Evolutionary conservation across 2,888 invertebrate species (phyloP).

Genomic region (Cheilosia vernalis): DNA sequence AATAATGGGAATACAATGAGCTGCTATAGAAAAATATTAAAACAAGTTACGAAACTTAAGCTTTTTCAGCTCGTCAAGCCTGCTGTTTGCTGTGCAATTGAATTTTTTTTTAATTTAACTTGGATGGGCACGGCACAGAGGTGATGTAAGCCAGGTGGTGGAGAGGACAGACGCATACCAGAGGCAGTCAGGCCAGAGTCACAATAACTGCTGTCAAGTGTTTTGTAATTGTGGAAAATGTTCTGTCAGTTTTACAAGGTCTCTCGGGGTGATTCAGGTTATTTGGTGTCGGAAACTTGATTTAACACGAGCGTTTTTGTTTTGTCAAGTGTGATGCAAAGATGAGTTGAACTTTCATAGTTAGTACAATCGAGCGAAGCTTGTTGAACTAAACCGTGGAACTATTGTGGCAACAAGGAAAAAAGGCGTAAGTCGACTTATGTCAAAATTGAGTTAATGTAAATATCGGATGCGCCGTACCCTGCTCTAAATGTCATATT

Average conservation of each 20-base stretch:
- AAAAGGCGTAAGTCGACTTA: no score
- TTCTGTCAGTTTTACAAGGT: conserved; percentile 51
- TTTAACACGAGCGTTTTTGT: background rate
- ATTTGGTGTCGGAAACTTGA: conserved; percentile 1
- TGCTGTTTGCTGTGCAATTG: conserved; percentile 62
- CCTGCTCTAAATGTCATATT: no score
- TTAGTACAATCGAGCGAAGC: no score
- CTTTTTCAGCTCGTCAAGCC: conserved; percentile 11
- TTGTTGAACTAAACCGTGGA: no score
- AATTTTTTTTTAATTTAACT: conserved; percentile 49
- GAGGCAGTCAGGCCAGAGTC: conserved; percentile 3
- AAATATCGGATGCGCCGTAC: no score
- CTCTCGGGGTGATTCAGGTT: conserved; percentile 23
- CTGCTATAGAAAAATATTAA: conserved; percentile 36
- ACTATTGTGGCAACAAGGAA: no score
- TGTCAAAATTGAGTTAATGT: no score
- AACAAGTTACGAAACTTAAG: conserved; percentile 53
- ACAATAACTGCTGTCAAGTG: conserved; percentile 59
- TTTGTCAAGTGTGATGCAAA: no score
- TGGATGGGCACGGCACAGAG: conserved; percentile 53
- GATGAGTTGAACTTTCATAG: no score
- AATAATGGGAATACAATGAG: conserved; percentile 72
- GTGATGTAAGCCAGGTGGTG: conserved; percentile 35
- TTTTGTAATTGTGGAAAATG: conserved; percentile 60
- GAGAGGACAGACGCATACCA: background rate